These are phyloP conservation scores for Phyllopteryx taeniolatus DNA, from an alignment of 2,113 vertebrate species.

Conservation along the genomic window DNA sequence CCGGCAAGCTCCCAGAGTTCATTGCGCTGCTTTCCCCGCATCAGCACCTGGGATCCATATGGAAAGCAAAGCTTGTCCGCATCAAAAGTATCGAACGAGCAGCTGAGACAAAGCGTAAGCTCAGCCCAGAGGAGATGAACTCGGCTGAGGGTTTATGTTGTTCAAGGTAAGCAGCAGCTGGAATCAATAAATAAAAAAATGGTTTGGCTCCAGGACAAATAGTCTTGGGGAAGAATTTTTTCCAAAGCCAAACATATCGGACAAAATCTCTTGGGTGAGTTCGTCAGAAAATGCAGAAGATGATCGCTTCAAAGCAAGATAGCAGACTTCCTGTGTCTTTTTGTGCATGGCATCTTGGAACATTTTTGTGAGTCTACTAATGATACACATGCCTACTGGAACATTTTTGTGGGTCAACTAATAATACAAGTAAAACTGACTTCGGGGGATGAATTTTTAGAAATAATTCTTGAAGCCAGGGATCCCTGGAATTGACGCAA, in stretches of 20 bases:
- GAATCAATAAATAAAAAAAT: not conserved
- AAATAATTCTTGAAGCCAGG: too few species aligned
- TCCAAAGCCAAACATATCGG: not conserved
- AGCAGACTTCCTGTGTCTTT: not conserved
- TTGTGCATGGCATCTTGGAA: not conserved
- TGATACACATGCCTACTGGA: not conserved
- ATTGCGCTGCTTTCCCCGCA: conserved; percentile 15
- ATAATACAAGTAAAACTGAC: too few species aligned
- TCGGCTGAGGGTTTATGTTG: not conserved
- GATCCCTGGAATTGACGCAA: too few species aligned
- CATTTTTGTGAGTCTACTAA: not conserved
- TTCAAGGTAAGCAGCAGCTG: not conserved
- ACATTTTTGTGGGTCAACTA: too few species aligned
- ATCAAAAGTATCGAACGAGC: conserved; percentile 27
- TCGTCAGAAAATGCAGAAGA: not conserved
- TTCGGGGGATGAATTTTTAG: too few species aligned
- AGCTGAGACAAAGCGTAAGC: conserved; percentile 10
- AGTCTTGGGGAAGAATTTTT: not conserved
- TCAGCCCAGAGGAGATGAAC: not conserved
- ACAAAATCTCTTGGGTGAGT: not conserved
- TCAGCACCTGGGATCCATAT: conserved; percentile 40
- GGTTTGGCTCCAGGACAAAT: not conserved
- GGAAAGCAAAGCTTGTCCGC: conserved; percentile 29
- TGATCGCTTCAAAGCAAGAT: not conserved
- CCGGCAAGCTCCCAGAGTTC: conserved; percentile 54